Base-by-base conservation (phyloP, 2,888 invertebrate genomes). In the Dioctria linearis region DNA sequence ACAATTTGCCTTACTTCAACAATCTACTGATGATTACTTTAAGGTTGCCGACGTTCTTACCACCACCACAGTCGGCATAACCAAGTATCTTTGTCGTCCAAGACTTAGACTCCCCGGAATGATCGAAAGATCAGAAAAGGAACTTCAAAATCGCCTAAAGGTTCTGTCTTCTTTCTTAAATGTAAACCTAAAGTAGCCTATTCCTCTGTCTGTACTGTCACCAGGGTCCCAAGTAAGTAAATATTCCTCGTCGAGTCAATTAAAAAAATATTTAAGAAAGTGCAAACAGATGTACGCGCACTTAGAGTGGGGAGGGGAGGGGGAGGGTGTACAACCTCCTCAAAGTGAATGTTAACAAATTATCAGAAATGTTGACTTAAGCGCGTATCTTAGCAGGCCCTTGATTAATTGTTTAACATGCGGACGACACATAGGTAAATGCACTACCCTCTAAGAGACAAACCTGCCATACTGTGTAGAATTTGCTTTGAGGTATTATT, bases 321-420 rank as follows among this genome's bases (percentile, higher is more conserved):
- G 25, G 25, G 37, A 5, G 4, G 8, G 3, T 4, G 6, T 39
- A 6, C 11, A 61, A 25, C 25, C 6, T 61, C 61, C 11, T 73
- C 13, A 42, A 66, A 40, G 59, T 57, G 42, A 73, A 25, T 57
- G 73, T 73, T 73, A 57, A 73, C 73, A 73, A 73, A 73, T 73
- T 73, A 73, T 73, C 73, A 59, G 59, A 54, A 73, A 39, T 71
- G 71, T 73, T 59, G 73, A 73, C 73, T 73, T 73, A 59, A 25
- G 25, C 57, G 73, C 73, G 59, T 57, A 57, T 73, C 73, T 25
- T 54, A 42, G 57, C 42, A 25, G 37, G 43, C 57, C 6, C 40
- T 73, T 73, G 73, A 73, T 57, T 73, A 73, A 73, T 73, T 73
- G 73, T 73, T 73, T 73, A 51, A 57, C 73, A 73, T 57, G 73